Conservation (phyloP, 2,888 invertebrate species). For the Cephus sareptanus region DNA sequence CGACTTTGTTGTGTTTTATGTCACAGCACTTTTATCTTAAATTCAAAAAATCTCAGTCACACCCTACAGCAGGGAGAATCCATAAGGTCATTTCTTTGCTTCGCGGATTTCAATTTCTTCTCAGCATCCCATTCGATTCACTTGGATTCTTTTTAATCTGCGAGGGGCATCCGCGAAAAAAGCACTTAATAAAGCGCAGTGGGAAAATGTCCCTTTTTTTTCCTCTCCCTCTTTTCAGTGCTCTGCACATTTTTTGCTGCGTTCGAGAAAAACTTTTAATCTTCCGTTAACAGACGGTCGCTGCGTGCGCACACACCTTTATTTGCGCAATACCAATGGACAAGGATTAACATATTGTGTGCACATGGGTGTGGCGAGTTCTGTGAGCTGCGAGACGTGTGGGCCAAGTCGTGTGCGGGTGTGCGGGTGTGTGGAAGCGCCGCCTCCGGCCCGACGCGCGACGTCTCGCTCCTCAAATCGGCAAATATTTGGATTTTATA, state of each 20-base stretch:
- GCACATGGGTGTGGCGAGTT: neutral
- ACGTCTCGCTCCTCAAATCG: slow-evolving; percentile 1
- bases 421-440: neutral
- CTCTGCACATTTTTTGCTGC: slow-evolving; percentile 23
- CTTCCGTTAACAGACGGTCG: slow-evolving; percentile 21
- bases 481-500: slow-evolving; percentile 3
- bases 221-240: neutral
- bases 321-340: neutral
- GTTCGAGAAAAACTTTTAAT: slow-evolving; percentile 54
- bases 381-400: too few species aligned
- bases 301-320: neutral
- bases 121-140: slow-evolving; percentile 2
- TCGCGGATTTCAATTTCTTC: slow-evolving; percentile 37
- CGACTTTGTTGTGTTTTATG: too few species aligned
- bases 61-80: too few species aligned
- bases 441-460: neutral
- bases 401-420: neutral
- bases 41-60: too few species aligned
- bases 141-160: too few species aligned
- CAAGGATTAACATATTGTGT: neutral
- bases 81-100: neutral
- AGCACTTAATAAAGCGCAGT: slow-evolving; percentile 31
- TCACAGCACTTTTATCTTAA: too few species aligned
- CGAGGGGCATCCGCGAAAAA: slow-evolving; percentile 18
- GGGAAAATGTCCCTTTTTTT: slow-evolving; percentile 7